Percentiles rank a stretch among this genome's conserved stretches.
These are phyloP conservation scores for Melieria crassipennis DNA, from an alignment of 2,888 invertebrate genomes.

Conservation along the genomic window DNA sequence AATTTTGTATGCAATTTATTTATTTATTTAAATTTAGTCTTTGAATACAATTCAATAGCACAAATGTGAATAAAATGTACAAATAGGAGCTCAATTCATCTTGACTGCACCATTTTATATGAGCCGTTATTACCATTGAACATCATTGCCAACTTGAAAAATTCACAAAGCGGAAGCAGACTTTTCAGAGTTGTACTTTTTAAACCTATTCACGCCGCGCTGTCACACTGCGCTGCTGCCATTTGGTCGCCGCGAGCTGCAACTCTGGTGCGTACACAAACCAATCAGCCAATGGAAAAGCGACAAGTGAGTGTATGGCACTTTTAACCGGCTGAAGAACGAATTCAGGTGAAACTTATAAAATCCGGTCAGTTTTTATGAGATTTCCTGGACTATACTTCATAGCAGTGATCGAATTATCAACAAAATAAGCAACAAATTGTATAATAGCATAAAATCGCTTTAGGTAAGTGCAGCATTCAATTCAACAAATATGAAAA, in stretches of 20 bases:
- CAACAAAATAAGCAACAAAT: background rate
- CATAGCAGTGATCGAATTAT: background rate
- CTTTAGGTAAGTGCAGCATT: background rate
- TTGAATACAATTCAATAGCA: too few species aligned
- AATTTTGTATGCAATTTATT: too few species aligned
- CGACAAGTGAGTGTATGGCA: slow-evolving; percentile 45
- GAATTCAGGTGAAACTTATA: background rate
- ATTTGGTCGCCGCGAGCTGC: background rate
- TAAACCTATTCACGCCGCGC: background rate
- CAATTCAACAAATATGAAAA: background rate
- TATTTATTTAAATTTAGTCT: too few species aligned
- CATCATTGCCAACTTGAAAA: background rate
- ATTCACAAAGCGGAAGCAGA: background rate
- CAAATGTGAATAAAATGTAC: too few species aligned
- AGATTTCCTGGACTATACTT: background rate
- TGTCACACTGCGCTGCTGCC: too few species aligned
- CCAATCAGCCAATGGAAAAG: slow-evolving; percentile 43
- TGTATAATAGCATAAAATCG: background rate
- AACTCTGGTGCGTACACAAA: slow-evolving; percentile 1
- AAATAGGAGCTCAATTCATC: too few species aligned
- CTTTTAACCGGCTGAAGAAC: slow-evolving; percentile 41
- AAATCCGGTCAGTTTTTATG: background rate
- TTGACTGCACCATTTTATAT: too few species aligned
- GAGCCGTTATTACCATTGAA: background rate
- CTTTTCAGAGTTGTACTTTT: background rate